phyloP scores from a whole-genome alignment of 92 coral and sea anemone species.

The Siderastrea radians region DNA sequence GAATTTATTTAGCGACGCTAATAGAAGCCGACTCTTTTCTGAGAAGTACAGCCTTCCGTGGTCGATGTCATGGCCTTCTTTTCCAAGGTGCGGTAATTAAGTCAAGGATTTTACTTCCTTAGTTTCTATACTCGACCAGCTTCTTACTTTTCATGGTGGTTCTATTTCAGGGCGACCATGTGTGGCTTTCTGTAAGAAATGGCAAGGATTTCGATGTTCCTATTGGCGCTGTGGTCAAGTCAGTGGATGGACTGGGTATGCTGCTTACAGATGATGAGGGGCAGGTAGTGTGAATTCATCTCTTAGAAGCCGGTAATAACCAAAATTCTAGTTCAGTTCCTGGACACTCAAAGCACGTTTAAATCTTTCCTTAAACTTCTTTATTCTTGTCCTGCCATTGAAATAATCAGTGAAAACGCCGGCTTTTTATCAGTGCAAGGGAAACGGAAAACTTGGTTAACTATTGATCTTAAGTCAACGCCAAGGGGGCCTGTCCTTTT shows the following conservation, averaged over 20 bases:
- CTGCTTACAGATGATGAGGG: slow-evolving; percentile 87
- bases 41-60: neutral
- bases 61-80: slow-evolving; percentile 29
- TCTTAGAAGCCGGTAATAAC: neutral
- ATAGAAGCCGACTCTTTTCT: neutral
- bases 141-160: neutral
- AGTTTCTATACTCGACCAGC: neutral
- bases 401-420: no score
- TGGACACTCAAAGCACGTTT: neutral
- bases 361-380: no score
- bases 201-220: slow-evolving; percentile 80
- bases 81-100: slow-evolving; percentile 22
- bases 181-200: slow-evolving; percentile 79
- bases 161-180: slow-evolving; percentile 86
- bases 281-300: slow-evolving; percentile 60
- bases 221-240: slow-evolving; percentile 89
- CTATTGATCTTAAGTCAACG: no score
- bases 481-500: no score
- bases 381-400: no score
- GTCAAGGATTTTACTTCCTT: neutral
- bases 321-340: neutral
- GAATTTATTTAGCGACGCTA: neutral
- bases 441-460: no score
- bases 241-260: slow-evolving; percentile 81
- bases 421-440: no score